Evolutionary conservation across 2,888 invertebrate genomes (phyloP).

Genomic region (Bunonema sp.): DNA sequence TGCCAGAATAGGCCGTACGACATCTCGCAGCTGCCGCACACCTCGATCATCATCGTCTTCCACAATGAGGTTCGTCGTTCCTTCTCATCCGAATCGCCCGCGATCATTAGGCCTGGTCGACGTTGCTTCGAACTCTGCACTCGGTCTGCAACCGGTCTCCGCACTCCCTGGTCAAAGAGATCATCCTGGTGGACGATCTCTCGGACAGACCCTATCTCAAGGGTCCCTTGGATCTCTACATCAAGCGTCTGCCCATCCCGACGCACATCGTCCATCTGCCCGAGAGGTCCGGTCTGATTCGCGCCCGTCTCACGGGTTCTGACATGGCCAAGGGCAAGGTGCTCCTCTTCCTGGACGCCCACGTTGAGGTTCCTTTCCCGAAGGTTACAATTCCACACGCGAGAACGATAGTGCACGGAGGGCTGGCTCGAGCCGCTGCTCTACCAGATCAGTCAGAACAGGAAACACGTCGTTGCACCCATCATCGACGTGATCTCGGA

Average conservation of each 20-base stretch:
- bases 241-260: constrained; percentile 57
- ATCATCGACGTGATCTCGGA: constrained; percentile 51
- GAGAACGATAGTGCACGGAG: constrained; percentile 54
- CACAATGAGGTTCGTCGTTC: no score
- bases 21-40: constrained; percentile 62
- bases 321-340: constrained; percentile 77
- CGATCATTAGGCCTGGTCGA: constrained; percentile 95
- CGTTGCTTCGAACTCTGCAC: constrained; percentile 59
- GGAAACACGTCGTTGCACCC: constrained; percentile 21
- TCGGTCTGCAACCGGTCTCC: constrained; percentile 40
- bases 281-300: constrained; percentile 81
- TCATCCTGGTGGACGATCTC: constrained; percentile 42
- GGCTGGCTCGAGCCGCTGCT: constrained; percentile 92
- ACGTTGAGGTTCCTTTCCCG: constrained; percentile 51
- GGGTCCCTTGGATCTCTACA: constrained; percentile 34
- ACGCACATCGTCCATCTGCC: constrained; percentile 70
- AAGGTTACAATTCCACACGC: constrained; percentile 45
- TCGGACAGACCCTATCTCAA: constrained; percentile 35
- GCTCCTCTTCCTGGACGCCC: constrained; percentile 90
- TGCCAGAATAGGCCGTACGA: no score
- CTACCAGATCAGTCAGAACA: constrained; percentile 48
- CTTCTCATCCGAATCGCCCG: no score
- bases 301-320: constrained; percentile 81
- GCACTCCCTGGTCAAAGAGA: constrained; percentile 28
- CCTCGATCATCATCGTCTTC: constrained; percentile 92